Conservation (phyloP, 1,140 invertebrate genomes). For the Oryctes rhinoceros region DNA sequence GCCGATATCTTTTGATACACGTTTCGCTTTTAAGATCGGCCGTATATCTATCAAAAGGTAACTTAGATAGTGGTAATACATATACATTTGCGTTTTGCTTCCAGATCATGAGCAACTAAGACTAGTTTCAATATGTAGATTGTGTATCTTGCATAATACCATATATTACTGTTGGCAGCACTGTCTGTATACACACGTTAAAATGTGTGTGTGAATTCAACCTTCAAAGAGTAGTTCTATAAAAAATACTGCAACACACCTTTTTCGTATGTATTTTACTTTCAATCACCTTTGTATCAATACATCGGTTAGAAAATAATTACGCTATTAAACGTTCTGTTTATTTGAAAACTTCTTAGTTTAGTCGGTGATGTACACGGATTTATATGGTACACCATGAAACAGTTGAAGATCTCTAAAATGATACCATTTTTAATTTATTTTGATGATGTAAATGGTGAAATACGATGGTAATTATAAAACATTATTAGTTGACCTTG, state of each 20-base stretch:
- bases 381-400: too few relatives aligned
- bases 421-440: background rate
- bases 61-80: slow-evolving; percentile 1
- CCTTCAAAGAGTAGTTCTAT: slow-evolving; percentile 9
- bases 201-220: slow-evolving; percentile 1
- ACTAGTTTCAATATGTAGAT: slow-evolving; percentile 16
- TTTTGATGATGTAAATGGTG: too few relatives aligned
- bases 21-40: background rate
- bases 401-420: background rate
- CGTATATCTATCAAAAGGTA: slow-evolving; percentile 14
- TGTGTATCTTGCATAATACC: slow-evolving; percentile 27
- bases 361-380: too few relatives aligned
- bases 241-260: slow-evolving; percentile 16
- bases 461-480: too few relatives aligned
- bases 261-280: slow-evolving; percentile 7
- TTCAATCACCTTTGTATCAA: background rate
- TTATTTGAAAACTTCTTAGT: background rate
- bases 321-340: background rate
- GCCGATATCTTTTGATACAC: background rate
- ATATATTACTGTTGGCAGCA: slow-evolving; percentile 7
- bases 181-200: background rate
- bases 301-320: background rate
- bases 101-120: background rate
- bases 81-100: slow-evolving; percentile 2
- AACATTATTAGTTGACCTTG: too few relatives aligned